Base-by-base conservation (phyloP, 2,888 invertebrate species). In the Ophion ellenae region DNA sequence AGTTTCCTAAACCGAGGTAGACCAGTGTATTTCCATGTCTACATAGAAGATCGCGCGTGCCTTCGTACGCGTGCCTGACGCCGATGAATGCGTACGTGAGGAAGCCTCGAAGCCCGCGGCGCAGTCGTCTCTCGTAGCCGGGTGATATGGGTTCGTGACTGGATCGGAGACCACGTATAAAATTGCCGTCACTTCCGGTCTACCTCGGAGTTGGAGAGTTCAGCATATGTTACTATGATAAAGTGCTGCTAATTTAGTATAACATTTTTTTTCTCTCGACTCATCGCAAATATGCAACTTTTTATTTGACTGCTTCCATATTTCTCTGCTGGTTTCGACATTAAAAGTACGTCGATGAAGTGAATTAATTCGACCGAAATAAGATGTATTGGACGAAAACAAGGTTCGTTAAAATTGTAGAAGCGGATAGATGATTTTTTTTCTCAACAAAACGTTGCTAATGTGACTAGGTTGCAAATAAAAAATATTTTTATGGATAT, bases 181-280 rank as follows among this genome's bases (percentile, higher is more conserved):
- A 82, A 85, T 83, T 78, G 79, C 66, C 69, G 61, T 63, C 53
- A 71, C 61, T 85, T 85, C 85, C 85, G 85, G 82, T 71, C 76
- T 80, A 47, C 53, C 71, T 74, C 40, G 20, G 40, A 70, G 61
- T 66, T 11, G 17, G 17, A 73, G 53, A 63, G 61, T 40, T 80
- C 36, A 47, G 32, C 57, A 17, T n/a, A 64, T 17, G 63, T 71
- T 47, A 32, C 24, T 69, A 32, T 36, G 36, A 47, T 64, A 61
- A 69, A 71, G 7, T 17, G n/a, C 24, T 53, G 32, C 28, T 24
- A 53, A 57, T 64, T 73, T 28, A 1, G 47, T 73, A 63, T 53
- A 53, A 57, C 32, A 40, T 40, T 71, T 53, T 7, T 53, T 17
- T 64, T 71, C 47, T 45, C 40, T 53, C 53, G 7, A 32, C 28